phyloP scores from a whole-genome alignment of 1,140 invertebrate genomes.

The Pemphigus obesinymphae region DNA sequence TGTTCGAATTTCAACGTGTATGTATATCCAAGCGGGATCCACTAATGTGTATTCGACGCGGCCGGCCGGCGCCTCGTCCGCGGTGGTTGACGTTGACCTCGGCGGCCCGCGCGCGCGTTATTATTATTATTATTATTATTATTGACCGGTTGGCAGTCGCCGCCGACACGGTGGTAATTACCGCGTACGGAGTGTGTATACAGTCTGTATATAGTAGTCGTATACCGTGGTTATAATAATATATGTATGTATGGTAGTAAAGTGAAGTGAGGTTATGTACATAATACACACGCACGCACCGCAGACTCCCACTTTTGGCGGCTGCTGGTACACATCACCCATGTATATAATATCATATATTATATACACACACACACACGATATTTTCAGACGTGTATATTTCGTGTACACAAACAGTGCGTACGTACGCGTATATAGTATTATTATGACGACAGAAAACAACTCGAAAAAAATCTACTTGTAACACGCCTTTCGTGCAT shows the following conservation, averaged over 20 bases:
- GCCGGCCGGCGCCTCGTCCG: background rate
- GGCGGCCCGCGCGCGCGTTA: too few relatives aligned
- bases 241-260: background rate
- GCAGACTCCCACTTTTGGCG: constrained; percentile 1
- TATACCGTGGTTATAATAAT: background rate
- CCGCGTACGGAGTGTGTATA: background rate
- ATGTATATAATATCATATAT: background rate
- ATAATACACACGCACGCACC: background rate
- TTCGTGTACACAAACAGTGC: background rate
- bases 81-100: constrained; percentile 26
- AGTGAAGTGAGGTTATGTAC: constrained; percentile 35
- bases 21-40: too few relatives aligned
- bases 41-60: too few relatives aligned
- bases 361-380: too few relatives aligned
- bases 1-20: too few relatives aligned
- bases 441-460: background rate
- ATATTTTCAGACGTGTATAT: background rate
- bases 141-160: constrained; percentile 31
- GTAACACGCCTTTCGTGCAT: background rate
- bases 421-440: background rate
- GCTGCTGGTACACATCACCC: background rate
- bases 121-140: constrained; percentile 7
- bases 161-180: background rate
- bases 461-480: background rate
- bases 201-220: background rate